phyloP scores from a whole-genome alignment of 1,140 invertebrate genomes.

The Aradophagus sp. region DNA sequence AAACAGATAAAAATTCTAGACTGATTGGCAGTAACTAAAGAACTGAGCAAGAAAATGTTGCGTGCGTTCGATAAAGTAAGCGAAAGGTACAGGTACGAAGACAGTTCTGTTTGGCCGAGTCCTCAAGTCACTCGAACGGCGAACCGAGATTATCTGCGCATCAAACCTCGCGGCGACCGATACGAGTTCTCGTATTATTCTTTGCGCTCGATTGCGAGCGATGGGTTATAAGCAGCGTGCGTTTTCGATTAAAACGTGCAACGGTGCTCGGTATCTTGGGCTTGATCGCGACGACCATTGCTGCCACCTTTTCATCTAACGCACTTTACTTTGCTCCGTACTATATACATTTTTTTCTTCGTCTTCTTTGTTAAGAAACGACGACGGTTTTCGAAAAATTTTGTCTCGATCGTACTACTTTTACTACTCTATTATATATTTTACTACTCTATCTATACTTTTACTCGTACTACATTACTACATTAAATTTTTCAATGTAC shows the following conservation, averaged over 20 bases:
- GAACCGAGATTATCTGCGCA: constrained; percentile 62
- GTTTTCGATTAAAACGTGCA: constrained; percentile 61
- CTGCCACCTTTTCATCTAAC: constrained; percentile 44
- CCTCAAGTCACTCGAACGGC: constrained; percentile 47
- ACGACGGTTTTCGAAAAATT: too few relatives aligned
- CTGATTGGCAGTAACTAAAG: constrained; percentile 56
- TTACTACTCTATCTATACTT: too few relatives aligned
- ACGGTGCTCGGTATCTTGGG: constrained; percentile 50
- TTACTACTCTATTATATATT: too few relatives aligned
- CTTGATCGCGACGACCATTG: constrained; percentile 30
- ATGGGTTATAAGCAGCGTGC: constrained; percentile 55
- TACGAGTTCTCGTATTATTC: constrained; percentile 66
- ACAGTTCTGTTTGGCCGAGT: constrained; percentile 40
- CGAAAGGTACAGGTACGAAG: constrained; percentile 54
- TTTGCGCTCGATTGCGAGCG: constrained; percentile 40
- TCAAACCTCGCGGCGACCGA: constrained; percentile 67
- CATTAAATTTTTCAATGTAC: too few relatives aligned
- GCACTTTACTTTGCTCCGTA: constrained; percentile 49
- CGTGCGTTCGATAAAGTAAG: constrained; percentile 52
- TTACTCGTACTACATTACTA: too few relatives aligned
- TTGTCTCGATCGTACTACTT: constrained; percentile 9
- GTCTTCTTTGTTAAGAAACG: too few relatives aligned
- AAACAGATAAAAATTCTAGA: too few relatives aligned
- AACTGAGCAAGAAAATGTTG: constrained; percentile 49
- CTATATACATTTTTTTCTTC: too few relatives aligned